Percentiles rank a stretch among this genome's conserved stretches.
These are phyloP conservation scores for Tangara arthus DNA, from an alignment of 2,797 vertebrate genomes.

Conservation along the genomic window DNA sequence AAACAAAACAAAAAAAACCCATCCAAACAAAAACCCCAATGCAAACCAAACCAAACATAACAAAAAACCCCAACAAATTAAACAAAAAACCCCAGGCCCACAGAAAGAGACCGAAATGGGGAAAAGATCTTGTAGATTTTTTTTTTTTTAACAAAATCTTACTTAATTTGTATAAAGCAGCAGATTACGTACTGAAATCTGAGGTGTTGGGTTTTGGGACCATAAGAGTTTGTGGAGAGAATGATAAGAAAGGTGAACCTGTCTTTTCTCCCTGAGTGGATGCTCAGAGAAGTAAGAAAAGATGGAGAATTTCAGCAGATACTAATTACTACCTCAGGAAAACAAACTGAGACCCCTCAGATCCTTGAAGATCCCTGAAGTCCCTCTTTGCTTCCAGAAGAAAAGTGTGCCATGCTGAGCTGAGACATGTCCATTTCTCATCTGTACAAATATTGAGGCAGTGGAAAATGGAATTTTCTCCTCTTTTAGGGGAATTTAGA, in stretches of 20 bases:
- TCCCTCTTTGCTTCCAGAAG: not conserved
- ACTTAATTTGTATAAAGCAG: not conserved
- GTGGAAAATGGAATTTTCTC: not conserved
- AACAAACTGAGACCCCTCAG: not conserved
- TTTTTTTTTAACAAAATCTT: not conserved
- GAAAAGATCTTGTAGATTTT: not conserved
- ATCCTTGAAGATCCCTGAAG: not conserved
- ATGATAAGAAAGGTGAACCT: not conserved
- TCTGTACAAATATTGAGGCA: not conserved
- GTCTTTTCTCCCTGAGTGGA: not conserved
- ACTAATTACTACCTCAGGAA: not conserved
- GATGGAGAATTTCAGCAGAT: not conserved
- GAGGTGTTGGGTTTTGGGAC: not conserved
- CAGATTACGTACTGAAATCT: not conserved
- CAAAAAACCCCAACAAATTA: not conserved
- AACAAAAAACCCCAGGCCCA: rapidly evolving
- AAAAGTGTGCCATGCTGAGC: not conserved
- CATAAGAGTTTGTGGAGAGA: not conserved
- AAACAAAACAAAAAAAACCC: not conserved
- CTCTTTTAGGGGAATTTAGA: not conserved
- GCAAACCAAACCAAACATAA: not conserved
- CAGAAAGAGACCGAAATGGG: not conserved
- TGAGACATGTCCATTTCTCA: not conserved
- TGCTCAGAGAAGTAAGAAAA: not conserved
- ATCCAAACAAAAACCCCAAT: not conserved